Evolutionary conservation across 2,797 vertebrate genomes (phyloP).

Genomic region (Eospalax fontanierii): DNA sequence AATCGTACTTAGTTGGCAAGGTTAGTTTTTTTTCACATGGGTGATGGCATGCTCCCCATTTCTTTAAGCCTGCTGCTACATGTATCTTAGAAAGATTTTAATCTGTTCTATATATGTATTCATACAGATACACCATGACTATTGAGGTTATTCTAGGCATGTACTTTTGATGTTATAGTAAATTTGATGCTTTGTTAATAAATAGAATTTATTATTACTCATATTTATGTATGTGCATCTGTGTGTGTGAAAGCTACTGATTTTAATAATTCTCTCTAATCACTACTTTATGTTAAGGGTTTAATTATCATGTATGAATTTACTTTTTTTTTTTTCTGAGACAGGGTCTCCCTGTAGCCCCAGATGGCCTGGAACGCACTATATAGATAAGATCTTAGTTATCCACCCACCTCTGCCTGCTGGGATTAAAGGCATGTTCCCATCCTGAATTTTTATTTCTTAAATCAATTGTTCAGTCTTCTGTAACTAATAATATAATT

Average conservation of each 20-base stretch:
- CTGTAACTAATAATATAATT: not conserved
- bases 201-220: not conserved
- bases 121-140: not conserved
- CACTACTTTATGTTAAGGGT: not conserved
- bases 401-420: no score
- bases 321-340: not conserved
- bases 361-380: no score
- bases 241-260: not conserved
- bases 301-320: not conserved
- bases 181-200: slow-evolving; percentile 16
- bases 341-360: no score
- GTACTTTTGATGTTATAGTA: not conserved
- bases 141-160: not conserved
- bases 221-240: not conserved
- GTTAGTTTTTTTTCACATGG: slow-evolving; percentile 12
- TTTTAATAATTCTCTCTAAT: not conserved
- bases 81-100: not conserved
- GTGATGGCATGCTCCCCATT: not conserved
- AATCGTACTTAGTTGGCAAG: not conserved
- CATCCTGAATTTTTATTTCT: no score
- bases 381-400: no score
- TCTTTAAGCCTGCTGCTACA: not conserved
- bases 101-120: not conserved
- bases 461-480: no score
- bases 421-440: no score